Conservation (phyloP, 2,888 invertebrate genomes). For the Macroteleia sp. region DNA sequence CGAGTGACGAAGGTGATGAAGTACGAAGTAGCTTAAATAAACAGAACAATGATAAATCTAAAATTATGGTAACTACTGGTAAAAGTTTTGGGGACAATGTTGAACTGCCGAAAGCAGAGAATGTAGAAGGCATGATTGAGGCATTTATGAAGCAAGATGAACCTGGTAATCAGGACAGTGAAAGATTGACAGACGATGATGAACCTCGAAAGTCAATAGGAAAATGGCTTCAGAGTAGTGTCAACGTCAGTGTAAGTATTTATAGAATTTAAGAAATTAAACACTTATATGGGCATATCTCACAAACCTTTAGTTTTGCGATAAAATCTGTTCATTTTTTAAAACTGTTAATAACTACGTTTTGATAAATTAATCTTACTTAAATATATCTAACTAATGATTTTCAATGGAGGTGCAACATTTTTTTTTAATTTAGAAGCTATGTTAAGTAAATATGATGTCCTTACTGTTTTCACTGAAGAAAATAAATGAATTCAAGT, state of each 20-base stretch:
- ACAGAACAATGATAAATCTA: background rate
- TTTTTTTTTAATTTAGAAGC: too few relatives aligned
- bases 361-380: too few relatives aligned
- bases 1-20: conserved; percentile 78
- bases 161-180: conserved; percentile 69
- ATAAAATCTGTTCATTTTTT: too few relatives aligned
- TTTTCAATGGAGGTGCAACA: too few relatives aligned
- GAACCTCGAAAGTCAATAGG: conserved; percentile 76
- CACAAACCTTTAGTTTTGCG: too few relatives aligned
- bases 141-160: conserved; percentile 84
- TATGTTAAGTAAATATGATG: too few relatives aligned
- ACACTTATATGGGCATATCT: too few relatives aligned
- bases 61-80: conserved; percentile 3
- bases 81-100: conserved; percentile 20
- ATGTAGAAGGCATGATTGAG: conserved; percentile 84
- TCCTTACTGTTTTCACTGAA: too few relatives aligned
- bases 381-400: too few relatives aligned
- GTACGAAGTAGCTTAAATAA: conserved; percentile 37
- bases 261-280: background rate
- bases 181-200: conserved; percentile 71
- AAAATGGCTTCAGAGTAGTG: conserved; percentile 76
- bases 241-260: conserved; percentile 54
- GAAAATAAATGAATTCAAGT: too few relatives aligned
- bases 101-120: conserved; percentile 69
- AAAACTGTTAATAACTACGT: too few relatives aligned